Percentiles rank a stretch among this genome's conserved stretches.
phyloP scores from a whole-genome alignment of 2,888 invertebrate species.

The Masnerella sp. region DNA sequence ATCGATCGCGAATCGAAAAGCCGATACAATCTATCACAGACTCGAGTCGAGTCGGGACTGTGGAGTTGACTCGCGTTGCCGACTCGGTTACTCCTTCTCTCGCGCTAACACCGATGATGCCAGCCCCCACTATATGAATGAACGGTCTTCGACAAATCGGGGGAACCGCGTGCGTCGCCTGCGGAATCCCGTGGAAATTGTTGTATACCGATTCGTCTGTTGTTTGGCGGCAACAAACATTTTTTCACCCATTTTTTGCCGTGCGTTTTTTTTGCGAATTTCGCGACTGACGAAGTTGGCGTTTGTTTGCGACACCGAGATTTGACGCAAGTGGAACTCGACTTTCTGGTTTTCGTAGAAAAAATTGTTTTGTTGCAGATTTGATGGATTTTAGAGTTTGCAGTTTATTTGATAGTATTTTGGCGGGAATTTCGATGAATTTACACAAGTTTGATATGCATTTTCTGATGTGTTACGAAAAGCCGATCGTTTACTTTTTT shows the following conservation, averaged over 20 bases:
- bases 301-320: background rate
- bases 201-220: constrained; percentile 1
- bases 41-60: constrained; percentile 76
- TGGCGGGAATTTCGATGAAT: too few relatives aligned
- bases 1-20: constrained; percentile 68
- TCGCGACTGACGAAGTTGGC: background rate
- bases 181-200: constrained; percentile 55
- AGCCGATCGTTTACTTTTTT: too few relatives aligned
- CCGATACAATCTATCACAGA: constrained; percentile 75
- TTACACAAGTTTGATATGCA: too few relatives aligned
- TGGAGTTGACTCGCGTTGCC: constrained; percentile 67
- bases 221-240: too few relatives aligned
- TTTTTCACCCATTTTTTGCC: constrained; percentile 5
- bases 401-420: too few relatives aligned
- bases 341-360: background rate
- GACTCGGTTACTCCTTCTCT: constrained; percentile 63
- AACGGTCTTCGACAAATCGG: constrained; percentile 54
- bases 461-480: too few relatives aligned
- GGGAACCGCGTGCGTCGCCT: constrained; percentile 59
- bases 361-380: background rate
- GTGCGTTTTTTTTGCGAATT: background rate
- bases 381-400: too few relatives aligned
- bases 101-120: constrained; percentile 55
- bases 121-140: constrained; percentile 61
- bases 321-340: too few relatives aligned